Percentiles rank a stretch among this genome's conserved stretches.
Conservation (phyloP, 2,888 invertebrate species). For the Eilema griseolum region DNA sequence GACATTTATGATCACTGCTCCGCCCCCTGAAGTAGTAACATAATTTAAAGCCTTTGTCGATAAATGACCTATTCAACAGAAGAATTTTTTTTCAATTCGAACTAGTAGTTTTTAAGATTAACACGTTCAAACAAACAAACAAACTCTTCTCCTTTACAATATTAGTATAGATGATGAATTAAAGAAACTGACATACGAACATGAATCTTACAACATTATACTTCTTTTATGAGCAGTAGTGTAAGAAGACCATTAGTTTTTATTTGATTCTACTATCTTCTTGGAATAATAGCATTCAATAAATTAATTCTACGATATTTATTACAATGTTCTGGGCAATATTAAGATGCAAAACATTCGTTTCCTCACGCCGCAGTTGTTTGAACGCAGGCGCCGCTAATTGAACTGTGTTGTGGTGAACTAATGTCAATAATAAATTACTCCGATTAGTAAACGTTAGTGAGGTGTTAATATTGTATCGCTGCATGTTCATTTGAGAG, state of each 20-base stretch:
- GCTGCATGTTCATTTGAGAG: conserved; percentile 5
- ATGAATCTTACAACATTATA: neutral
- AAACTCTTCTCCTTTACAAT: too few relatives aligned
- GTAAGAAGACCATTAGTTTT: neutral
- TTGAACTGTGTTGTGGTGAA: conserved; percentile 12
- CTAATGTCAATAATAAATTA: conserved; percentile 21
- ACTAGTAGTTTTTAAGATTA: too few relatives aligned
- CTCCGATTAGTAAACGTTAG: conserved; percentile 8
- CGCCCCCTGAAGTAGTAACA: too few relatives aligned
- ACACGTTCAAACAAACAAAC: too few relatives aligned
- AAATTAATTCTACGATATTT: neutral
- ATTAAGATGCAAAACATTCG: conserved; percentile 15
- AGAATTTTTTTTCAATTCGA: too few relatives aligned
- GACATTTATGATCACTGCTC: too few relatives aligned
- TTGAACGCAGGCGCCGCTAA: conserved; percentile 1
- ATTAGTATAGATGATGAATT: too few relatives aligned
- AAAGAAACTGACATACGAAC: neutral
- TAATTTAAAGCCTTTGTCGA: too few relatives aligned
- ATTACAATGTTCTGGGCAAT: neutral
- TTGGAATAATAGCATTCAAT: neutral
- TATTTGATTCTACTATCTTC: neutral
- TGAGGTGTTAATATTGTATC: conserved; percentile 5
- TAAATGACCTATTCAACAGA: too few relatives aligned
- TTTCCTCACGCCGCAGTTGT: conserved; percentile 1
- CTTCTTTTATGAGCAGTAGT: neutral